Percentiles rank a stretch among this genome's conserved stretches.
Conservation (phyloP, 2,113 vertebrate genomes). For the Porphyrio hochstetteri region DNA sequence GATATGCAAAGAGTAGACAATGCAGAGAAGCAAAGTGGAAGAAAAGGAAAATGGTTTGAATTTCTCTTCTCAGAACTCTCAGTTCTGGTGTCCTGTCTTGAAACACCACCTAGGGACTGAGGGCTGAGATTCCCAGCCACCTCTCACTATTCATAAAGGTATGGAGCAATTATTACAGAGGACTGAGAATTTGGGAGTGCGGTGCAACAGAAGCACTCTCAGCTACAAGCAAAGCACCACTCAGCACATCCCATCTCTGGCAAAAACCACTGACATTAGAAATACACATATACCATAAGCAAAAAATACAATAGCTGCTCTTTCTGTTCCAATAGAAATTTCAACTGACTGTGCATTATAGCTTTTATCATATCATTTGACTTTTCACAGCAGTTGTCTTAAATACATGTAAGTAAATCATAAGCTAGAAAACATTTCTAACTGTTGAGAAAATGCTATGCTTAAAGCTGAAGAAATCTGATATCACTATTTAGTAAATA, state of each 20-base stretch:
- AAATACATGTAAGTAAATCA: background rate
- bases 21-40: background rate
- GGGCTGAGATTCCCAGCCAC: background rate
- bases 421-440: background rate
- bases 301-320: background rate
- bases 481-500: background rate
- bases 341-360: background rate
- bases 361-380: background rate
- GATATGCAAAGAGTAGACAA: background rate
- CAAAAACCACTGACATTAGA: background rate
- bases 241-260: background rate
- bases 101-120: background rate
- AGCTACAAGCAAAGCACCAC: background rate
- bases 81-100: background rate
- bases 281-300: background rate
- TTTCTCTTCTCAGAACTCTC: background rate
- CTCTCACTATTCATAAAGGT: fast-evolving
- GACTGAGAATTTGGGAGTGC: background rate
- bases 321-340: background rate
- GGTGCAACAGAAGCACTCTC: background rate
- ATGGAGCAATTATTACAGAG: fast-evolving
- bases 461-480: background rate
- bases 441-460: background rate
- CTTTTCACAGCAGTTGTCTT: background rate
- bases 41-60: fast-evolving